Evolutionary conservation across 2,113 vertebrate genomes (phyloP), one percentile per base, ranked within the genome.

Genomic region (Todiramphus saurophagus): DNA sequence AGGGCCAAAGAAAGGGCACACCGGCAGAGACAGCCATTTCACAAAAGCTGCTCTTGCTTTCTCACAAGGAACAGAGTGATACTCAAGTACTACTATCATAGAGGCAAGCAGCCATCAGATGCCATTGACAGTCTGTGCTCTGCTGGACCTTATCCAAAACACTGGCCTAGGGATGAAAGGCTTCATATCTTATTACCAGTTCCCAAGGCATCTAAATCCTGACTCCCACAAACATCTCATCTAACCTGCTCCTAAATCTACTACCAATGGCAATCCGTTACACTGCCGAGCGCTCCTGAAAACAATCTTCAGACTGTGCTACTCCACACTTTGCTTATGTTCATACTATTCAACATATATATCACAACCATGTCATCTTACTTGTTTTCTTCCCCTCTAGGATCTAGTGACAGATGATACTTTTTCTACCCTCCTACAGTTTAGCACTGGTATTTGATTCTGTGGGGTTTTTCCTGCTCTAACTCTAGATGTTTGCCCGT

Each of bases 141-240:
- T 33, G 39, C 81, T 94, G 91, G 88, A 87, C 18, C 30, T 75
- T 81, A 69, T 60, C 64, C 81, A 90, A 56, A 90, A 55, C 68
- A 76, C 46, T 87, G 90, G 96, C 83, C 86, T 77, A 82, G 2
- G 10, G 53, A 78, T 82, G 51, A 96, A 94, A 94, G 75, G 51
- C 59, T 95, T 94, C n/a, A 33, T 92, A 96, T 96, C 64, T 27
- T 85, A 74, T 96, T 95, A 96, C 83, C 73, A 80, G 69, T 92
- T 90, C 90, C 83, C 89, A 90, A 83, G 84, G 94, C 75, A 86
- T 77, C 74, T 84, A 91, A 51, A 96, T 92, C 72, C 83, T 24
- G 46, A 69, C 76, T 90, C 64, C 75, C 68, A 64, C 56, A 90
- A 94, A 81, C 80, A 91, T 74, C 70, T 91, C 62, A 60, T 58